phyloP scores from a whole-genome alignment of 2,113 vertebrate genomes.

The Tragelaphus strepsiceros region DNA sequence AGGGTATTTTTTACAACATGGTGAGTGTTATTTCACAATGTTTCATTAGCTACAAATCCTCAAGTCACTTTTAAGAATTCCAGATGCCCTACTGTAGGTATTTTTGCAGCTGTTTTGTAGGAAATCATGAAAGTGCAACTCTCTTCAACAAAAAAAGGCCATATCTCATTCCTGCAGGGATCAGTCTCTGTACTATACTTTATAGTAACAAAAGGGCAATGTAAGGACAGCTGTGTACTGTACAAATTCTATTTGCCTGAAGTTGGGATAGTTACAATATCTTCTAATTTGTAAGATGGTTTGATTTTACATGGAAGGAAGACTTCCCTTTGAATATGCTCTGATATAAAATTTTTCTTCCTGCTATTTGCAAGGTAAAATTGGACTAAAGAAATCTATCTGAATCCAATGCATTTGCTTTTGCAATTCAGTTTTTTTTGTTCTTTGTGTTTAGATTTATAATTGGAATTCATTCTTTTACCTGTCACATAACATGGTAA shows the following conservation, averaged over 20 bases:
- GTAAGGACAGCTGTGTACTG: background rate
- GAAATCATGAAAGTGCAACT: constrained; percentile 62
- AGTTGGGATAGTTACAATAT: constrained; percentile 68
- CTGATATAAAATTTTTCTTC: constrained; percentile 62
- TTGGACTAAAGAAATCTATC: constrained; percentile 40
- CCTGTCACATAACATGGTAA: constrained; percentile 66
- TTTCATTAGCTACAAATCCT: constrained; percentile 78
- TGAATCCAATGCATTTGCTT: background rate
- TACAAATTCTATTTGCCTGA: constrained; percentile 33
- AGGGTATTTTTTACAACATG: constrained; percentile 70
- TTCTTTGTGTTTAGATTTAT: constrained; percentile 65
- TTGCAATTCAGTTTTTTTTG: constrained; percentile 47
- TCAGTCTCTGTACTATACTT: constrained; percentile 44
- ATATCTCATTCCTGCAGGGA: background rate
- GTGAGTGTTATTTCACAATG: constrained; percentile 76
- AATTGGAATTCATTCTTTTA: constrained; percentile 71
- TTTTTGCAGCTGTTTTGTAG: constrained; percentile 80
- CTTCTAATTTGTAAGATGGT: constrained; percentile 65
- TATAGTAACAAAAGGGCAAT: background rate
- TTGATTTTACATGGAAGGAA: constrained; percentile 58
- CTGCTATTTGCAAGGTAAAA: constrained; percentile 63
- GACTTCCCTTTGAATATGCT: constrained; percentile 42
- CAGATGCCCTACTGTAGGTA: constrained; percentile 70
- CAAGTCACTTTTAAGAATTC: constrained; percentile 77
- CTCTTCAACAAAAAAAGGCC: constrained; percentile 10